Conservation (phyloP, 2,888 invertebrate genomes). For the Caenorhabditis sp. region DNA sequence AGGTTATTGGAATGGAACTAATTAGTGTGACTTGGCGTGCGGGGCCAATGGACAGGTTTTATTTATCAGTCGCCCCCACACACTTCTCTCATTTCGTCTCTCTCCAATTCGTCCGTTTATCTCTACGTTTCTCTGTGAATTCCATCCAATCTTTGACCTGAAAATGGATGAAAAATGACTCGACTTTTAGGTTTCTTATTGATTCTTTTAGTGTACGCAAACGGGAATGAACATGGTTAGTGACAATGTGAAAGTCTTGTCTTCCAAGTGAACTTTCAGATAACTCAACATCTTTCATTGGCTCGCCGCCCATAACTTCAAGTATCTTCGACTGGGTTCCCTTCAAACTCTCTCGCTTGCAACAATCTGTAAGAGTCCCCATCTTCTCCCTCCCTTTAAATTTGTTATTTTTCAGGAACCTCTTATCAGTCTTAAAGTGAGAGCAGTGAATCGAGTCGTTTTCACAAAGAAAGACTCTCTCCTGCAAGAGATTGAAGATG, state of each 20-base stretch:
- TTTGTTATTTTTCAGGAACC: conserved; percentile 26
- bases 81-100: conserved; percentile 20
- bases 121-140: conserved; percentile 5
- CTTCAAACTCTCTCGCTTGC: conserved; percentile 11
- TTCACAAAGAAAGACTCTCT: conserved; percentile 46
- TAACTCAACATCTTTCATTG: conserved; percentile 16
- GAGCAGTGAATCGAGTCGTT: conserved; percentile 41
- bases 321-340: conserved; percentile 42
- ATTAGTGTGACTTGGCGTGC: conserved; percentile 40
- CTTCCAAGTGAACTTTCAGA: conserved; percentile 28
- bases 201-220: conserved; percentile 2
- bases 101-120: conserved; percentile 12
- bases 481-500: conserved; percentile 36
- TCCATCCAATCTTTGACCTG: conserved; percentile 26
- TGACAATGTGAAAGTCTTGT: not conserved
- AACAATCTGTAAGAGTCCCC: conserved; percentile 3
- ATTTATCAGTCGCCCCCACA: conserved; percentile 26
- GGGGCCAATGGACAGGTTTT: conserved; percentile 33
- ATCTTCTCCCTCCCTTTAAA: not conserved
- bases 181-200: conserved; percentile 18
- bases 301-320: conserved; percentile 10
- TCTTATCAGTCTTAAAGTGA: conserved; percentile 36
- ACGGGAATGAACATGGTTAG: not conserved
- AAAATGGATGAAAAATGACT: conserved; percentile 42
- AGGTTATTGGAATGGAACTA: conserved; percentile 19